Conservation (phyloP, 2,113 vertebrate species). For the Isurus oxyrinchus region DNA sequence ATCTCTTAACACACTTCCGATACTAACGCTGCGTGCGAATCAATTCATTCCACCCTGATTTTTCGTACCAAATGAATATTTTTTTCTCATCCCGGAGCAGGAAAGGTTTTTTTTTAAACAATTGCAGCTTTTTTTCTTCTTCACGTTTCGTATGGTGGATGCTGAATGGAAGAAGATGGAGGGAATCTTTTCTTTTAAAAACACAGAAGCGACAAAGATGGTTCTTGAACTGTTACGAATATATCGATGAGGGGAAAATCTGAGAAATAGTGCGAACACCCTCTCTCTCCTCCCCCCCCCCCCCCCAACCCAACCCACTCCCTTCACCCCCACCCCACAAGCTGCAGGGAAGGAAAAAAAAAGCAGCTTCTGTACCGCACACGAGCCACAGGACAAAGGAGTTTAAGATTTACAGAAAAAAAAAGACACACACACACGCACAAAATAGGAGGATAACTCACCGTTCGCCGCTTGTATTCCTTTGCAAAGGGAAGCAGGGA, state of each 20-base stretch:
- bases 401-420: neutral
- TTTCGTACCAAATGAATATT: neutral
- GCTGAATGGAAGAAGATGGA: neutral
- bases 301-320: no score
- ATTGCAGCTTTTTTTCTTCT: neutral
- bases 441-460: neutral
- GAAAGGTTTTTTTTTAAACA: neutral
- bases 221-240: neutral
- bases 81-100: no score
- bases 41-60: neutral
- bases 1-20: neutral
- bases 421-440: neutral
- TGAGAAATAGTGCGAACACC: neutral
- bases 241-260: neutral
- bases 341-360: neutral
- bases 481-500: neutral
- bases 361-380: neutral
- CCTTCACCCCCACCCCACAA: neutral
- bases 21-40: neutral
- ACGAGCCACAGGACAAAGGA: conserved; percentile 17
- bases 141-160: neutral
- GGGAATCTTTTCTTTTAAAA: neutral
- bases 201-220: neutral
- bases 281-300: no score
- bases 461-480: neutral